Base-by-base conservation (phyloP, 2,113 vertebrate species). In the Neofelis nebulosa region DNA sequence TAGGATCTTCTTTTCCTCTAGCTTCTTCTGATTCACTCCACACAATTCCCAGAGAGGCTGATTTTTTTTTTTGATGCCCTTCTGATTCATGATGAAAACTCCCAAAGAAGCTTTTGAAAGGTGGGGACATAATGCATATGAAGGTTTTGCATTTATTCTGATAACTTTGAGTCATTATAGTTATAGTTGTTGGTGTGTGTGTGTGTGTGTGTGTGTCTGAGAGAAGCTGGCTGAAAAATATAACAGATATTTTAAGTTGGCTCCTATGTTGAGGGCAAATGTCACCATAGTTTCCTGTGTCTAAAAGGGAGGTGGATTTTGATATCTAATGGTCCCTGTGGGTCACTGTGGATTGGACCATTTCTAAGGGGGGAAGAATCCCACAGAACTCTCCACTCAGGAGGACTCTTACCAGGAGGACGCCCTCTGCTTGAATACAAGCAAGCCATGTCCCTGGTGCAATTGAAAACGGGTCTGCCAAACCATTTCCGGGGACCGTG, bases 331-430 rank as follows among this genome's bases (percentile, higher is more conserved):
- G 31, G 25, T 41, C 18, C 36, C 66, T 50, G 7, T 31, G 33
- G 55, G 27, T 79, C 83, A 31, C 11, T 21, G 29, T 27, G 11
- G 55, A 31, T 8, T 29, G 27, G 19, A 55, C 50, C 27, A 85
- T 50, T 19, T 94, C 69, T 68, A 27, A 71, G 29, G 74, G 38
- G 57, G 0, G 16, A 55, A 36, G 55, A 73, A 95, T 4, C 4
- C 66, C 14, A 29, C 13, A 41, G 52, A 83, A 33, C 16, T 66
- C n/a, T 63, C 31, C 50, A 50, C 4, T 63, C n/a, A 83, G 81
- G 93, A 55, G 41, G 68, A 78, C 88, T 94, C 99, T 99, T 98
- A 99, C 99, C 99, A 99, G 98, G 15, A 99, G 99, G 63, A 99
- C 98, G 41, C 99, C 99, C 95, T 99, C 99, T 38, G 99, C 99